phyloP scores from a whole-genome alignment of 2,113 vertebrate species.

The Oceanites oceanicus region DNA sequence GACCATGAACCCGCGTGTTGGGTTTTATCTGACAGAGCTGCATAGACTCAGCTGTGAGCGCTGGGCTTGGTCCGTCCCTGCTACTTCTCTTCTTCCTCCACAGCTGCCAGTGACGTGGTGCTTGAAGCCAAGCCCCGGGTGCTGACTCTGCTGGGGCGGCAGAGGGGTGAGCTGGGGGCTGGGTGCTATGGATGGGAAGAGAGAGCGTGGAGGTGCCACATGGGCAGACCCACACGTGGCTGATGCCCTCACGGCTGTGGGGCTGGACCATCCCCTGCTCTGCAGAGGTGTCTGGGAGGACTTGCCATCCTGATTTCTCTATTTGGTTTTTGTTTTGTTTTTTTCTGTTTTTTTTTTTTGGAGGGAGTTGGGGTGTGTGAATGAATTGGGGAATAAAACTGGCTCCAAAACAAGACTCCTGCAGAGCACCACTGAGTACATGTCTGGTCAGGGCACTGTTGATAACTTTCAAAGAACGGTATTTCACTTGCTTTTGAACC shows the following conservation, averaged over 20 bases:
- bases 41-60: neutral
- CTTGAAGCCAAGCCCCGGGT: neutral
- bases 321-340: neutral
- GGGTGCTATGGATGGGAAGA: accelerated
- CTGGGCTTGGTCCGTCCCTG: neutral
- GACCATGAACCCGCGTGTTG: accelerated
- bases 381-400: neutral
- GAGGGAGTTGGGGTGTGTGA: neutral
- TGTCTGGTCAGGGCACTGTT: neutral
- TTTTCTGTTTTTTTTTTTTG: neutral
- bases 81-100: neutral
- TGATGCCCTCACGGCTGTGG: neutral
- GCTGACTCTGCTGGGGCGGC: neutral
- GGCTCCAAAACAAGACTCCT: neutral
- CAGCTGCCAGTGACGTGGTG: neutral
- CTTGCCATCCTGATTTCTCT: neutral
- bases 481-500: neutral
- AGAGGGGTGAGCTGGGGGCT: neutral
- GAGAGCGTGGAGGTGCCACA: accelerated
- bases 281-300: neutral
- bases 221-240: neutral
- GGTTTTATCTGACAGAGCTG: neutral
- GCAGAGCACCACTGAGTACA: neutral
- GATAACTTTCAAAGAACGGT: neutral
- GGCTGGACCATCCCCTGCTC: neutral